Evolutionary conservation across 2,113 vertebrate species (phyloP).

Genomic region (Larimichthys polyactis): DNA sequence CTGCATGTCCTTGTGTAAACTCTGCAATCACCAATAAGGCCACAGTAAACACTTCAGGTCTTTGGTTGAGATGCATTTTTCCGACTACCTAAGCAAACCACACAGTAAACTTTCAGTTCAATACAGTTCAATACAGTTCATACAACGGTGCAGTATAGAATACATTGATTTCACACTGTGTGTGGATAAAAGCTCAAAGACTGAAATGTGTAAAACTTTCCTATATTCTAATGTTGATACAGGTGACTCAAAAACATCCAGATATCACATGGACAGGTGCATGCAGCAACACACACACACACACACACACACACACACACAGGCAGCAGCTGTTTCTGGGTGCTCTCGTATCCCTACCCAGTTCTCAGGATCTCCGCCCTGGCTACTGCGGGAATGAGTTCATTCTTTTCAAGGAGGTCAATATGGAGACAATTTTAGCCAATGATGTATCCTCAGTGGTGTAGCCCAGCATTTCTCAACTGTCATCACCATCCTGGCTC

Average conservation of each 20-base stretch:
- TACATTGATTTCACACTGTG: not conserved
- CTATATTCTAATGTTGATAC: not conserved
- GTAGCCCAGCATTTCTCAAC: constrained; percentile 79
- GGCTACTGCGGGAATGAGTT: constrained; percentile 59
- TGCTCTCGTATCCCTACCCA: constrained; percentile 15
- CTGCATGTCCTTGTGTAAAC: constrained; percentile 1
- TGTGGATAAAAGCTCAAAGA: not conserved
- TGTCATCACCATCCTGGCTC: constrained; percentile 78
- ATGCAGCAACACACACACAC: not conserved
- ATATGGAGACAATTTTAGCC: constrained; percentile 81
- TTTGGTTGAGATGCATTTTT: constrained; percentile 9
- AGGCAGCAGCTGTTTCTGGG: constrained; percentile 21
- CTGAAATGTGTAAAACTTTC: not conserved
- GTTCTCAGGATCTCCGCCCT: constrained; percentile 40
- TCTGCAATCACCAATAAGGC: not conserved
- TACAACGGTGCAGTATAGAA: not conserved
- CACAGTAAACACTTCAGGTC: not conserved
- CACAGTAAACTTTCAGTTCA: not conserved
- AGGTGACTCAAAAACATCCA: constrained; percentile 8
- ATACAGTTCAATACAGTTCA: not conserved
- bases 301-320: not conserved
- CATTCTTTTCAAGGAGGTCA: constrained; percentile 80
- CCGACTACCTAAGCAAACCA: not conserved
- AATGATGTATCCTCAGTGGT: constrained; percentile 80
- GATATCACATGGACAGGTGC: not conserved